Evolutionary conservation across 2,888 invertebrate genomes (phyloP), one percentile per base, ranked within the genome.

Genomic region (Apodemia zela): DNA sequence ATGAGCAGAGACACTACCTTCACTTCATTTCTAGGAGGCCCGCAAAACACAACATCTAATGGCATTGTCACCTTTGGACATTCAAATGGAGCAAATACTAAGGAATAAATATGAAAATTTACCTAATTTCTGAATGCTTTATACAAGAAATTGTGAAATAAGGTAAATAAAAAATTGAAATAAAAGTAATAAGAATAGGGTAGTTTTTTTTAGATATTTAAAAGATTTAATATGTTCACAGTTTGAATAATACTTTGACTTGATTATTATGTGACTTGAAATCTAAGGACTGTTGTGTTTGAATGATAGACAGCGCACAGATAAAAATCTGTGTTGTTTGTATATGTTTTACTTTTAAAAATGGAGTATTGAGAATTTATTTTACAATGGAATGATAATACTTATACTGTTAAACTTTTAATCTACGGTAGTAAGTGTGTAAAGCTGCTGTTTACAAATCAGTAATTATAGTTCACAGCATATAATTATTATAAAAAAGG

Each of bases 1-100:
- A 88, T 92, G 83, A 91, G 91, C 60, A 77, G 92, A 11, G 92
- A 92, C 69, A 92, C 92, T 0, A 92, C 92, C 1, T 92, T 92
- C 75, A 92, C 92, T 0, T 92, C 92, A 0, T 92, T 92, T 75
- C 85, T 92, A 3, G 92, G 92, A n/a, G 89, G 88, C 0, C 84
- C 88, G 1, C 85, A 85, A 59, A 74, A 66, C 59, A 75, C 68
- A 8, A 68, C 84, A 17, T 80, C 84, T 0, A 87, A 87, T 49
- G 87, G 87, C 2, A 78, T 71, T 3, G 69, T 79, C 7, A 70
- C 76, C 0, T 82, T 82, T 57, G 74, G 74, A 65, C 69, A 17
- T 60, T 60, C 65, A 60, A 70, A 70, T 72, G 77, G 74, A 49
- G 66, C 65, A 72, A 66, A 71, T 66, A 68, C 70, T 69, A 68